Conservation (phyloP, 2,888 invertebrate species). For the Tiphia femorata region DNA sequence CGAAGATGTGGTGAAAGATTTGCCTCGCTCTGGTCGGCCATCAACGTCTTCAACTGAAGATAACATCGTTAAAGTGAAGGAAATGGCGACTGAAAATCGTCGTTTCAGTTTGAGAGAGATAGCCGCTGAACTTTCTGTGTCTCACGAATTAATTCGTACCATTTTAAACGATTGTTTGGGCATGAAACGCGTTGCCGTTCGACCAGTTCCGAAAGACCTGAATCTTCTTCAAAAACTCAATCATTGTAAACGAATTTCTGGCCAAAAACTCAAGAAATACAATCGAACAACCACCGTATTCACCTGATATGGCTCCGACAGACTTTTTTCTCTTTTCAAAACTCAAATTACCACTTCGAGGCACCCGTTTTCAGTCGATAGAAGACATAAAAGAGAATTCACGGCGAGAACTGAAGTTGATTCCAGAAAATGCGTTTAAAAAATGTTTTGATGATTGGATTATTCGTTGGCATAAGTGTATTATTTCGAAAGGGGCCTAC, state of each 20-base stretch:
- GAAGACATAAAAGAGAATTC: neutral
- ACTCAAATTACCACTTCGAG: neutral
- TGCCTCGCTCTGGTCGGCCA: slow-evolving; percentile 23
- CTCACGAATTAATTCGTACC: neutral
- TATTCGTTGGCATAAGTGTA: no score
- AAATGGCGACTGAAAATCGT: slow-evolving; percentile 26
- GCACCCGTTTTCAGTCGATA: neutral
- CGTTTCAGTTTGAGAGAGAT: neutral
- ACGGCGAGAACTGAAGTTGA: no score
- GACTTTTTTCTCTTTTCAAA: neutral
- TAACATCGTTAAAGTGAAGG: slow-evolving; percentile 43
- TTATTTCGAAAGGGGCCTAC: no score
- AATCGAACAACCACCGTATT: no score
- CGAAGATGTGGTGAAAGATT: slow-evolving; percentile 19
- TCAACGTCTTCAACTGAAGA: slow-evolving; percentile 38
- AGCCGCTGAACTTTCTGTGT: neutral
- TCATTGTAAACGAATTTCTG: neutral
- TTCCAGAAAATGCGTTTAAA: no score
- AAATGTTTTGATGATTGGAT: no score
- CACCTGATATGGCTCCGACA: no score
- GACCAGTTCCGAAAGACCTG: neutral
- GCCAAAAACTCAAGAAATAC: neutral
- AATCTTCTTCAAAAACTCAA: neutral
- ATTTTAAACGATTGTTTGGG: neutral
- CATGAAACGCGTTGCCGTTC: neutral